Conservation (phyloP, 2,797 vertebrate species). For the Mormyrus hasselquistii region DNA sequence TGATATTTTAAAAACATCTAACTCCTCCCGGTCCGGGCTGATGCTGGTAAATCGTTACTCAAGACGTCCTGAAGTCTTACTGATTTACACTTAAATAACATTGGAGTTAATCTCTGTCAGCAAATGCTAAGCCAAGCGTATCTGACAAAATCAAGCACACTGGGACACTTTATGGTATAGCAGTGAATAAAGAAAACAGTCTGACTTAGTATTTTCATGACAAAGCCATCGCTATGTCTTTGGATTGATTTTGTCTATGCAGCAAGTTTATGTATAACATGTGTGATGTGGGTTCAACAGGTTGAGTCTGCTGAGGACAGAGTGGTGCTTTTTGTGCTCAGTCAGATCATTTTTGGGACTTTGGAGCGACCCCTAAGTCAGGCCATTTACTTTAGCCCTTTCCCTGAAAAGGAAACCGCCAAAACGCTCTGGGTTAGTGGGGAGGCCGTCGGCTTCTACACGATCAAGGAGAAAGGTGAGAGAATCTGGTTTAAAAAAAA, state of each 20-base stretch:
- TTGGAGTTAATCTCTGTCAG: not conserved
- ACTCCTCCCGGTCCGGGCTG: slow-evolving; percentile 66
- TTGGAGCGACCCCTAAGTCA: slow-evolving; percentile 61
- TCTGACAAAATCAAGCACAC: not conserved
- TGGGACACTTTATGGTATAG: not conserved
- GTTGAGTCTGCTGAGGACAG: slow-evolving; percentile 76
- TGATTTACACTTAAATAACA: not conserved
- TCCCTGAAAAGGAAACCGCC: slow-evolving; percentile 68
- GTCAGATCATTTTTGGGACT: slow-evolving; percentile 71
- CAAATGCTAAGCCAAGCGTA: not conserved
- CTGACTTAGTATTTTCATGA: not conserved
- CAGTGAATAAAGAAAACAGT: not conserved
- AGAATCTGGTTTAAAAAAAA: not conserved
- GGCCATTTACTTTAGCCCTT: slow-evolving; percentile 65
- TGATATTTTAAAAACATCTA: slow-evolving; percentile 70
- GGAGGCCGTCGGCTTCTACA: slow-evolving; percentile 83
- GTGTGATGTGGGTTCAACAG: slow-evolving; percentile 47
- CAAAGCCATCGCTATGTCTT: not conserved
- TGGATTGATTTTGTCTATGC: not conserved
- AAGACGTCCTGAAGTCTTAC: not conserved
- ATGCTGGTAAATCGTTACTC: slow-evolving; percentile 55
- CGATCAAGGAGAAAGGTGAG: slow-evolving; percentile 78
- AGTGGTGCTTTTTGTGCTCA: slow-evolving; percentile 83
- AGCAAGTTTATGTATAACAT: not conserved
- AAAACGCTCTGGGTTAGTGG: slow-evolving; percentile 79